phyloP scores from a whole-genome alignment of 2,888 invertebrate species.

The Nycteola revayana region DNA sequence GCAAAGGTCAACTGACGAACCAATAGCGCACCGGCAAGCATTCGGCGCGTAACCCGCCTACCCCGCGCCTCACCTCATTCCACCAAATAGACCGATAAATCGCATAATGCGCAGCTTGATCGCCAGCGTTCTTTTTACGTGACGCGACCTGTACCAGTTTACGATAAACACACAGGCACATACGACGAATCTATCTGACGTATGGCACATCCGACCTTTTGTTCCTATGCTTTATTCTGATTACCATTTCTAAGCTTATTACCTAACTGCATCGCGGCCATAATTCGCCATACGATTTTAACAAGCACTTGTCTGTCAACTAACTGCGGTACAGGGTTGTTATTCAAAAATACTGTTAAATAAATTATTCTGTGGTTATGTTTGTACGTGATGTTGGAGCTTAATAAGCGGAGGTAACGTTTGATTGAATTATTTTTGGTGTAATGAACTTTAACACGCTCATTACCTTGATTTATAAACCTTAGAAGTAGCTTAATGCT shows the following conservation, averaged over 20 bases:
- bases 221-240: no score
- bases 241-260: conserved; percentile 9
- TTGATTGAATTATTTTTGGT: no score
- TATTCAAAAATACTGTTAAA: conserved; percentile 30
- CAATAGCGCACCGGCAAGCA: not conserved
- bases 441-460: no score
- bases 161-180: no score
- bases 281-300: conserved; percentile 27
- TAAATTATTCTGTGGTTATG: conserved; percentile 23
- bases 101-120: not conserved
- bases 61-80: not conserved
- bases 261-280: conserved; percentile 8
- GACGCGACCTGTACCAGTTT: not conserved
- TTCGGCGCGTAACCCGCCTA: not conserved
- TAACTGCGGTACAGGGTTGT: conserved; percentile 17
- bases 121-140: not conserved
- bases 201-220: no score
- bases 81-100: not conserved
- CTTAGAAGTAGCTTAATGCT: no score
- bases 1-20: not conserved
- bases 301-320: conserved; percentile 31
- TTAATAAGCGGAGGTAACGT: no score
- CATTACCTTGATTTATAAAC: no score
- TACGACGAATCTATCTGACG: no score
- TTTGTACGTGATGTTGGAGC: no score